A percentile compares a stretch with the other conserved stretches of the same genome.
These are phyloP conservation scores for Hypotaenidia okinawae DNA, from an alignment of 2,797 vertebrate species.

Conservation along the genomic window DNA sequence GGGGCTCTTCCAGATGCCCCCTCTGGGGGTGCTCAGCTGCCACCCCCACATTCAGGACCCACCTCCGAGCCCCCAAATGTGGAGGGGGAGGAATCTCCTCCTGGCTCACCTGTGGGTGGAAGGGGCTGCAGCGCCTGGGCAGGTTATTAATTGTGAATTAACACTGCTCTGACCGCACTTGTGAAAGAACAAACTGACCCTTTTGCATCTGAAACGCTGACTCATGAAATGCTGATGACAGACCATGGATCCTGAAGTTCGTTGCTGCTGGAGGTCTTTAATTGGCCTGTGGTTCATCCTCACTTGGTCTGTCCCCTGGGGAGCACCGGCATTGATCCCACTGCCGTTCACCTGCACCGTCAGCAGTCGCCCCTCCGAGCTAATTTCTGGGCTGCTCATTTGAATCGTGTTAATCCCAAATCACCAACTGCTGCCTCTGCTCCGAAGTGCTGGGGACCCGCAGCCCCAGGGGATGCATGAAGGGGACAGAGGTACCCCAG, in stretches of 20 bases:
- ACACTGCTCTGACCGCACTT: accelerated
- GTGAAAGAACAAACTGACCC: accelerated
- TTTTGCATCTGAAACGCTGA: background rate
- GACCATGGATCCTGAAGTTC: background rate
- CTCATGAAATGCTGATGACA: background rate
- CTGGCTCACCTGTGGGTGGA: accelerated
- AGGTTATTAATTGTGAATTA: background rate
- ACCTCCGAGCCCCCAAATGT: accelerated
- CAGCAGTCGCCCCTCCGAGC: background rate
- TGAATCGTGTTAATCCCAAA: background rate
- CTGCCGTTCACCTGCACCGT: background rate
- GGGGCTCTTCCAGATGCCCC: background rate
- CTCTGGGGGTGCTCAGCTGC: accelerated
- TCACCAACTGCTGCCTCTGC: accelerated
- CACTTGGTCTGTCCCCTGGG: accelerated
- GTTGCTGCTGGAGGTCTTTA: background rate
- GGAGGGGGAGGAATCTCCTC: accelerated
- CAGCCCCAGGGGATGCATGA: accelerated
- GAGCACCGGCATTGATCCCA: background rate
- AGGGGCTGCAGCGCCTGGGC: background rate
- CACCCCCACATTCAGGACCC: accelerated
- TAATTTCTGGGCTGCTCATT: background rate
- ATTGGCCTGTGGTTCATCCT: background rate
- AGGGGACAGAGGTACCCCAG: too few species aligned
- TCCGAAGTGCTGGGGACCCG: accelerated